Evolutionary conservation across 1,140 invertebrate species (phyloP).

Genomic region (Apocrypta bakeri): DNA sequence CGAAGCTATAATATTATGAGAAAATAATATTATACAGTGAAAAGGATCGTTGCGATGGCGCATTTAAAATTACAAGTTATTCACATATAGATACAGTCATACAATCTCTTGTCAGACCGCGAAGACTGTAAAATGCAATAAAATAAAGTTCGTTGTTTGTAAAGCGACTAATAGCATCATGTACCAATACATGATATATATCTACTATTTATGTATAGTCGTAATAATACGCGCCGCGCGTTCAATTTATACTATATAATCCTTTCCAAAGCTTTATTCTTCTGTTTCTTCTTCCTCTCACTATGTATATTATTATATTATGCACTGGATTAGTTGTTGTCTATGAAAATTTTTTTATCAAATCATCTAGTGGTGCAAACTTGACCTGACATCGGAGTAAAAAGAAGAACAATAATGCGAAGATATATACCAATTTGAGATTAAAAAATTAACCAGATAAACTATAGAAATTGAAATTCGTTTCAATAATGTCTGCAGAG

Average conservation of each 20-base stretch:
- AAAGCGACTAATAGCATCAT: neutral
- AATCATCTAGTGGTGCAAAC: neutral
- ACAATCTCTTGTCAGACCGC: constrained; percentile 23
- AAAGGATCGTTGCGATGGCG: too few species aligned
- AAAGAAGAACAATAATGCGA: neutral
- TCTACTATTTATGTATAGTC: neutral
- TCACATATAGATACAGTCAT: neutral
- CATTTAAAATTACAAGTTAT: neutral
- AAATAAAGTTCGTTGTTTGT: constrained; percentile 34
- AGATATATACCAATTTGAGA: too few species aligned
- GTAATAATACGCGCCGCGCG: constrained; percentile 18
- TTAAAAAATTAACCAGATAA: neutral
- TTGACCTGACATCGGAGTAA: neutral
- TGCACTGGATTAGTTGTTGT: neutral
- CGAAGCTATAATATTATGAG: too few species aligned
- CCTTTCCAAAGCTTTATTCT: neutral
- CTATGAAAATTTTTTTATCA: neutral
- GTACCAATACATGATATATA: neutral
- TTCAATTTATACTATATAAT: neutral
- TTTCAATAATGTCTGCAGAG: too few species aligned
- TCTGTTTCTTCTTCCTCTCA: neutral
- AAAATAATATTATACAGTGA: too few species aligned
- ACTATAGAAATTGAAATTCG: neutral
- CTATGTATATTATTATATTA: neutral
- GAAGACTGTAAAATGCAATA: constrained; percentile 53